Evolutionary conservation across 2,113 vertebrate species (phyloP).

Genomic region (Psittacula cyanocephala): DNA sequence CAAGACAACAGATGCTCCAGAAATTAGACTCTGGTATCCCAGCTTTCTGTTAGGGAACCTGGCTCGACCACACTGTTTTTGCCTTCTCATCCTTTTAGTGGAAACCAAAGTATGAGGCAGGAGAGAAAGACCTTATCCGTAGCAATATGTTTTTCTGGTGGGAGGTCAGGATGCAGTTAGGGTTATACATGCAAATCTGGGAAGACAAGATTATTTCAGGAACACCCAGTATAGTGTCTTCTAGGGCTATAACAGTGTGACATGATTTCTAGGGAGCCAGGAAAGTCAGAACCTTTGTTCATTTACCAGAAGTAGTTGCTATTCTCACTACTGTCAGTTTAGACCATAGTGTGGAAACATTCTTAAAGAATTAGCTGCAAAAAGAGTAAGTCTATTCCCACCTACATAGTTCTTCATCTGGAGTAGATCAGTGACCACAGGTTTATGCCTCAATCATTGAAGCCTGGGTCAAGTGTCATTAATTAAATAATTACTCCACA

Average conservation of each 20-base stretch:
- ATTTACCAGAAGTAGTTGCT: neutral
- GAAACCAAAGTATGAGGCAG: neutral
- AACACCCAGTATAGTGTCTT: neutral
- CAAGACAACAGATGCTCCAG: neutral
- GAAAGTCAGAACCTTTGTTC: neutral
- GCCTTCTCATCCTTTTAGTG: neutral
- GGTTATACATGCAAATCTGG: neutral
- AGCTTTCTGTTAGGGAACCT: neutral
- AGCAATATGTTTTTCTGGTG: neutral
- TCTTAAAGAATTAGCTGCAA: neutral
- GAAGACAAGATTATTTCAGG: neutral
- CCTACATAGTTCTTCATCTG: neutral
- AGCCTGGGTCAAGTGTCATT: neutral
- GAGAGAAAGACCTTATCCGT: neutral
- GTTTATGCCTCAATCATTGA: neutral
- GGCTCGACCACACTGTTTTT: neutral
- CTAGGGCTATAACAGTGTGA: neutral
- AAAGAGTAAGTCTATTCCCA: neutral
- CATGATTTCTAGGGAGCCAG: neutral
- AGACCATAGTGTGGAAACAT: neutral
- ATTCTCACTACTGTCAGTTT: neutral
- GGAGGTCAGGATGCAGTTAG: neutral
- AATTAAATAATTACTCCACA: neutral
- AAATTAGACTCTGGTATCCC: neutral
- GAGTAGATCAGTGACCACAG: neutral